Conservation (phyloP, 1,140 invertebrate genomes). For the Scylla paramamosain region DNA sequence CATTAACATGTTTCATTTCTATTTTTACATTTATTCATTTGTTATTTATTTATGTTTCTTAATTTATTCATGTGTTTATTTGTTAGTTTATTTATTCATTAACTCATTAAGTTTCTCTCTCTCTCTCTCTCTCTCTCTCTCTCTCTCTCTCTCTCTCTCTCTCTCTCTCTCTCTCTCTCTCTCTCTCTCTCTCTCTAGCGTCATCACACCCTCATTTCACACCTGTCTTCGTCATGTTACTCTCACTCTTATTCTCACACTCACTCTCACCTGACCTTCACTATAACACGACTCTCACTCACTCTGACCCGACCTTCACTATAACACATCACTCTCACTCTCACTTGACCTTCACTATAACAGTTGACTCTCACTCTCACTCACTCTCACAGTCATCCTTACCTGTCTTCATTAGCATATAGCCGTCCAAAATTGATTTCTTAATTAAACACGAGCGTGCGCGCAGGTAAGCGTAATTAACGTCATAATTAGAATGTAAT, state of each 20-base stretch:
- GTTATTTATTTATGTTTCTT: not conserved
- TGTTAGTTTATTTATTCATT: not conserved
- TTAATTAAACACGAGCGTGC: not conserved
- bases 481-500: not conserved
- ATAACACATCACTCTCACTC: too few species aligned
- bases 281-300: too few species aligned
- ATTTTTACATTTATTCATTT: conserved; percentile 26
- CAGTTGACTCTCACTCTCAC: not conserved
- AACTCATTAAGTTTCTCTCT: not conserved
- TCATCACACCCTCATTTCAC: too few species aligned
- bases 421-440: not conserved
- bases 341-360: too few species aligned
- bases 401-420: not conserved
- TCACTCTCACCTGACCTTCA: too few species aligned
- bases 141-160: conserved; percentile 54
- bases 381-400: not conserved
- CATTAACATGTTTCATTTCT: not conserved
- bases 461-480: not conserved
- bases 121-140: conserved; percentile 42
- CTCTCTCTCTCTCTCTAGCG: not conserved
- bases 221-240: too few species aligned
- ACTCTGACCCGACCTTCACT: too few species aligned
- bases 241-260: too few species aligned
- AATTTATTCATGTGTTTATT: not conserved
- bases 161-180: conserved; percentile 57